Evolutionary conservation across 2,797 vertebrate species (phyloP).

Genomic region (Smutsia temminckii): DNA sequence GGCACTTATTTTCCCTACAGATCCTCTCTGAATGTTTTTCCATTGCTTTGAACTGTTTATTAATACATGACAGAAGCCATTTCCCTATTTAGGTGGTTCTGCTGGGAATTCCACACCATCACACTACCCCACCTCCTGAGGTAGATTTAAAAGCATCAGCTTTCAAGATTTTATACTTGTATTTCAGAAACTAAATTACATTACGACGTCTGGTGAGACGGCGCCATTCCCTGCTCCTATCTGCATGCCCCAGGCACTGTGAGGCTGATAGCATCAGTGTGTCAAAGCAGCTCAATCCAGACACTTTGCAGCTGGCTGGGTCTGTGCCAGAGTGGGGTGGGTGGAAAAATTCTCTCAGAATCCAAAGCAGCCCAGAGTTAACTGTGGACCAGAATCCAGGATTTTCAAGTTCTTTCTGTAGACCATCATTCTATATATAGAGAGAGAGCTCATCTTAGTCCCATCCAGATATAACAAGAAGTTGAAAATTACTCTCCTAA

Average conservation of each 20-base stretch:
- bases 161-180: conserved; percentile 77
- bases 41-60: conserved; percentile 69
- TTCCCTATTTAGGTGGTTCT: conserved; percentile 72
- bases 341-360: conserved; percentile 59
- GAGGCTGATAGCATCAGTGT: conserved; percentile 73
- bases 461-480: neutral
- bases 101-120: conserved; percentile 67
- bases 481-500: conserved; percentile 38
- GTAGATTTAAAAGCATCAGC: conserved; percentile 70
- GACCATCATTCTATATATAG: neutral
- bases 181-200: conserved; percentile 80
- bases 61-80: conserved; percentile 73
- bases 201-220: conserved; percentile 73
- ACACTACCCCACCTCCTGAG: neutral
- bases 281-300: conserved; percentile 58
- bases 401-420: neutral
- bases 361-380: conserved; percentile 31
- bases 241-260: conserved; percentile 71
- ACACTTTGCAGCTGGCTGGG: conserved; percentile 72
- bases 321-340: neutral
- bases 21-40: conserved; percentile 51
- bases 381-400: neutral
- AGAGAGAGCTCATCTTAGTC: neutral
- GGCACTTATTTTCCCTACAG: conserved; percentile 32
- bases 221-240: conserved; percentile 64